Evolutionary conservation across 2,797 vertebrate genomes (phyloP).

Genomic region (Cyclopterus lumpus): DNA sequence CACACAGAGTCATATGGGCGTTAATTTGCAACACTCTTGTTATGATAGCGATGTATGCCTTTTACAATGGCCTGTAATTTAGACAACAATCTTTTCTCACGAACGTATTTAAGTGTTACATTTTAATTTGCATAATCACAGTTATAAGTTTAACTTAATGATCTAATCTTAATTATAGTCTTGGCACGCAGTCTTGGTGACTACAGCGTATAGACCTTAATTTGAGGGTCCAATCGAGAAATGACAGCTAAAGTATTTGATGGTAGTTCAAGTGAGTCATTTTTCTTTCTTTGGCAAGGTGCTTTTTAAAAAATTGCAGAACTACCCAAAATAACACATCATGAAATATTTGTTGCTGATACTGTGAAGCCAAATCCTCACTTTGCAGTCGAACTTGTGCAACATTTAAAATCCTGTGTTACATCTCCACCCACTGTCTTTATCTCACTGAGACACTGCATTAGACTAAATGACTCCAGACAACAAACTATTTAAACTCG

Average conservation of each 20-base stretch:
- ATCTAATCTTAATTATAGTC: constrained; percentile 70
- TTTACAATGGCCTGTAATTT: constrained; percentile 62
- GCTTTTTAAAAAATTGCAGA: constrained; percentile 48
- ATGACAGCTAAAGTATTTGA: constrained; percentile 54
- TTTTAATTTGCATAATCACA: constrained; percentile 71
- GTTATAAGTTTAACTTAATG: constrained; percentile 68
- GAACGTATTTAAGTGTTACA: constrained; percentile 53
- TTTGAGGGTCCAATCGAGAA: constrained; percentile 52
- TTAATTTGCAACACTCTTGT: constrained; percentile 58
- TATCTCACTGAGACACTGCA: constrained; percentile 36
- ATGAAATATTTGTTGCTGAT: constrained; percentile 65
- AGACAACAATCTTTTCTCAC: constrained; percentile 61
- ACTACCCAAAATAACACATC: constrained; percentile 67
- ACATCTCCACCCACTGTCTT: constrained; percentile 65
- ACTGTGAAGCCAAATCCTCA: constrained; percentile 53
- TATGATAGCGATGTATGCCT: constrained; percentile 36
- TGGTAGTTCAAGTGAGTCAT: constrained; percentile 36
- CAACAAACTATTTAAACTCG: constrained; percentile 47
- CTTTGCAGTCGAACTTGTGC: constrained; percentile 56
- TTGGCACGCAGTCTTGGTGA: constrained; percentile 53
- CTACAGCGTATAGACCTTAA: constrained; percentile 57
- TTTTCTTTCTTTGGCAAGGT: constrained; percentile 50
- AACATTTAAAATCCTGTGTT: constrained; percentile 59
- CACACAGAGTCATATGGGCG: constrained; percentile 21
- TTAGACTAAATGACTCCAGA: constrained; percentile 64